Conservation (phyloP, 1,140 invertebrate genomes). For the Anthonomus grandis region DNA sequence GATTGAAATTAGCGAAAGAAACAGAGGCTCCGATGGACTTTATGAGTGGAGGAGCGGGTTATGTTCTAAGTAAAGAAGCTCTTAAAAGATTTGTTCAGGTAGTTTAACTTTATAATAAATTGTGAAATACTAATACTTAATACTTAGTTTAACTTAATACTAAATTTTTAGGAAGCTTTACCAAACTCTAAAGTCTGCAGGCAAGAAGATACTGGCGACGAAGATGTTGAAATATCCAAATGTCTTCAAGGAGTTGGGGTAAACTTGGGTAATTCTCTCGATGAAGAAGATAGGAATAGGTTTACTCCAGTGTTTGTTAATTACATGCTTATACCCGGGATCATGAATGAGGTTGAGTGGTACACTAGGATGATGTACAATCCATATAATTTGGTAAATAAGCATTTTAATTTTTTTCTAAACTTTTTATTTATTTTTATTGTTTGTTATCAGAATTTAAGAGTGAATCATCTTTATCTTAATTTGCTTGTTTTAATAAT, state of each 20-base stretch:
- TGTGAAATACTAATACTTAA: too few relatives aligned
- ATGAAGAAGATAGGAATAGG: constrained; percentile 75
- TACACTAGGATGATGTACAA: constrained; percentile 8
- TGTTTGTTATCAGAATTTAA: too few relatives aligned
- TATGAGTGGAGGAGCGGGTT: constrained; percentile 94
- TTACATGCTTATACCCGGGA: constrained; percentile 51
- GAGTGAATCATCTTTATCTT: too few relatives aligned
- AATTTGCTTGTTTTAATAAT: too few relatives aligned
- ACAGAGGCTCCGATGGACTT: constrained; percentile 85
- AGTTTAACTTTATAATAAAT: constrained; percentile 47
- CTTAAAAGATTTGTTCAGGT: constrained; percentile 70
- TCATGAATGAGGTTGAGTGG: constrained; percentile 10
- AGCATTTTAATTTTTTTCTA: too few relatives aligned
- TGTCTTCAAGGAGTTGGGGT: constrained; percentile 86
- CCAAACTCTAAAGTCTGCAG: constrained; percentile 67
- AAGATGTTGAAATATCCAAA: constrained; percentile 93
- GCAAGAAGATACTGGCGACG: constrained; percentile 69
- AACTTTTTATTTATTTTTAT: too few relatives aligned
- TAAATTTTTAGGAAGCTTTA: constrained; percentile 48
- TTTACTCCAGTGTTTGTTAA: constrained; percentile 78
- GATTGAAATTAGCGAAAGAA: constrained; percentile 62
- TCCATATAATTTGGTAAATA: constrained; percentile 86
- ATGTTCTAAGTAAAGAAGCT: constrained; percentile 82
- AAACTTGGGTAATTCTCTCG: constrained; percentile 79
- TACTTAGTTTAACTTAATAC: too few relatives aligned